Percentiles rank a stretch among this genome's conserved stretches.
Conservation (phyloP, 2,797 vertebrate species). For the Micropoecilia bifurca region DNA sequence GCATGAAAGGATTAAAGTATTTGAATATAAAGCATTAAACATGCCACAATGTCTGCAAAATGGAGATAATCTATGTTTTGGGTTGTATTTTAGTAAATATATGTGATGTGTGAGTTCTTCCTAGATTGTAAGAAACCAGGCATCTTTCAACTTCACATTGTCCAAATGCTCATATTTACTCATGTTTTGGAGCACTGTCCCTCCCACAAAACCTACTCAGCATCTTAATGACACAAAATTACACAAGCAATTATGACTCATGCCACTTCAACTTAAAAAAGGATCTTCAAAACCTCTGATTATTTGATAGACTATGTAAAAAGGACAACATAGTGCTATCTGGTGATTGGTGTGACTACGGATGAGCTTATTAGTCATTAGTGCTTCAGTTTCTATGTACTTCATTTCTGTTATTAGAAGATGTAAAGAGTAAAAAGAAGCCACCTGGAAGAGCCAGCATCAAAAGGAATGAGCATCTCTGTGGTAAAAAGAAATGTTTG, state of each 20-base stretch:
- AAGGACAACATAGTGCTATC: slow-evolving; percentile 16
- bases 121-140: slow-evolving; percentile 26
- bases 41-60: slow-evolving; percentile 2
- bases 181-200: slow-evolving; percentile 16
- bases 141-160: slow-evolving; percentile 21
- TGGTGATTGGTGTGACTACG: slow-evolving; percentile 55
- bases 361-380: slow-evolving; percentile 43
- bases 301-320: slow-evolving; percentile 27
- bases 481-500: slow-evolving; percentile 18
- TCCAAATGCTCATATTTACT: slow-evolving; percentile 38
- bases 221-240: background rate
- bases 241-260: slow-evolving; percentile 18
- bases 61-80: slow-evolving; percentile 1
- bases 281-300: slow-evolving; percentile 39
- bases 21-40: background rate
- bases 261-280: slow-evolving; percentile 24
- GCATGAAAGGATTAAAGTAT: background rate
- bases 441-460: slow-evolving; percentile 24
- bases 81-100: slow-evolving; percentile 23
- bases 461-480: background rate
- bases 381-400: slow-evolving; percentile 46
- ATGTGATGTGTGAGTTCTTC: slow-evolving; percentile 3
- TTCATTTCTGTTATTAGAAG: slow-evolving; percentile 36
- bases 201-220: background rate
- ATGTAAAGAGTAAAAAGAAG: slow-evolving; percentile 37